A percentile compares a stretch with the other conserved stretches of the same genome.
phyloP scores from a whole-genome alignment of 1,140 invertebrate species.

The Orussus abietinus region DNA sequence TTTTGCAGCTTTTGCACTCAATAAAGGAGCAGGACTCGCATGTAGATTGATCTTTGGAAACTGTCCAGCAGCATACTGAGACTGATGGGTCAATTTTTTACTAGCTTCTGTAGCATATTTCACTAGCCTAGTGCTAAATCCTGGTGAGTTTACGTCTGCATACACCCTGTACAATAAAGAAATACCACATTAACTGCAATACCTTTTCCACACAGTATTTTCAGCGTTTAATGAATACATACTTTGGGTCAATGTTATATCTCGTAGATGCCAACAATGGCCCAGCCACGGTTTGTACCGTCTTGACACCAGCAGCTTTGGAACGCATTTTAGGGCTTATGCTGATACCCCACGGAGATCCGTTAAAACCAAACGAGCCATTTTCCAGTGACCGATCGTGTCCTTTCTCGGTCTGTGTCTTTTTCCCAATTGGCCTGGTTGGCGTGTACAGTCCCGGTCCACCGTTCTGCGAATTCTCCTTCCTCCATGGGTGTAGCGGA shows the following conservation, averaged over 20 bases:
- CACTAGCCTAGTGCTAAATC: conserved; percentile 42
- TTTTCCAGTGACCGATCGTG: conserved; percentile 18
- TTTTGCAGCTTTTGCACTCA: conserved; percentile 36
- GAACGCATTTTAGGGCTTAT: conserved; percentile 37
- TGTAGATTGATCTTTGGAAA: conserved; percentile 48
- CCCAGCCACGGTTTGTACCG: conserved; percentile 40
- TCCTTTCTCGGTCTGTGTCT: conserved; percentile 7
- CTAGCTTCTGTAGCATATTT: conserved; percentile 47
- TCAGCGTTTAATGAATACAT: conserved; percentile 13
- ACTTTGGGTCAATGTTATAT: conserved; percentile 51
- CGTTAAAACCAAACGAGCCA: too few relatives aligned
- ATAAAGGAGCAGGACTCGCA: conserved; percentile 39
- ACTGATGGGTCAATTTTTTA: conserved; percentile 41
- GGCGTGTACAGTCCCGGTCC: not conserved
- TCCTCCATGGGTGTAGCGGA: conserved; percentile 23
- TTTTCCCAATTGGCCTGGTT: not conserved
- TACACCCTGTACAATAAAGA: conserved; percentile 34
- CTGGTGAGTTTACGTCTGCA: conserved; percentile 44
- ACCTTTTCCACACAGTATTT: too few relatives aligned
- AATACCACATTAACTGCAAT: too few relatives aligned
- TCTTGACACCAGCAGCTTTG: conserved; percentile 31
- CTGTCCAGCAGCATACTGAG: conserved; percentile 44
- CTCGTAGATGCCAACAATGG: conserved; percentile 45
- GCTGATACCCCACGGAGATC: conserved; percentile 37
- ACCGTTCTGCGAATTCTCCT: conserved; percentile 11